A percentile compares a stretch with the other conserved stretches of the same genome.
Evolutionary conservation across 2,888 invertebrate genomes (phyloP).

Genomic region (Cartodere bifasciata): DNA sequence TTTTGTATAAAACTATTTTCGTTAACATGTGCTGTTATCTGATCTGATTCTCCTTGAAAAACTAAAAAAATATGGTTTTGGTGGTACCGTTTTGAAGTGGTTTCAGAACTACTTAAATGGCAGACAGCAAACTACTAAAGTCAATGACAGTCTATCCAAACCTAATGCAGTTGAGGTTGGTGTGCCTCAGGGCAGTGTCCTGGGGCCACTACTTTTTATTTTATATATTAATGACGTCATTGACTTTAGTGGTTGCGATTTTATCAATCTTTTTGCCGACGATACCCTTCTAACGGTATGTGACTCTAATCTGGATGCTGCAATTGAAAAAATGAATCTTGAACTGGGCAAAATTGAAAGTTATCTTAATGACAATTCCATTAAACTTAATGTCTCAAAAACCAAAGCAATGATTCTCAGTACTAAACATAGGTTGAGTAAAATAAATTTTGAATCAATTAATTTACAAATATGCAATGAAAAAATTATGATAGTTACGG

Average conservation of each 20-base stretch:
- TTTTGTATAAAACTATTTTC: too few species aligned
- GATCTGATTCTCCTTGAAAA: too few species aligned
- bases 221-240: conserved; percentile 3
- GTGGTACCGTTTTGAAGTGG: conserved; percentile 5
- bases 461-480: too few species aligned
- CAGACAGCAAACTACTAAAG: conserved; percentile 3
- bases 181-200: conserved; percentile 3
- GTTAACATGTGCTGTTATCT: too few species aligned
- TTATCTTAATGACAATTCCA: background rate
- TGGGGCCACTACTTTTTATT: conserved; percentile 2
- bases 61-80: too few species aligned
- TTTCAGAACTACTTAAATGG: conserved; percentile 2
- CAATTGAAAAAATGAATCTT: background rate
- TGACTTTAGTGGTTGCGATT: conserved; percentile 1
- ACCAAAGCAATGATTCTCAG: conserved; percentile 4
- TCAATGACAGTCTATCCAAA: background rate
- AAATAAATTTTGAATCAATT: too few species aligned
- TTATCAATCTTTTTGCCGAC: conserved; percentile 4
- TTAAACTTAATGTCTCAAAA: background rate
- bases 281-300: conserved; percentile 1
- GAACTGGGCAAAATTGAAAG: background rate
- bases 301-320: background rate
- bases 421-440: too few species aligned
- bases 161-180: background rate
- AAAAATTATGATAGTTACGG: too few species aligned